phyloP scores from a whole-genome alignment of 2,888 invertebrate species.

The Yponomeuta plumbellus region DNA sequence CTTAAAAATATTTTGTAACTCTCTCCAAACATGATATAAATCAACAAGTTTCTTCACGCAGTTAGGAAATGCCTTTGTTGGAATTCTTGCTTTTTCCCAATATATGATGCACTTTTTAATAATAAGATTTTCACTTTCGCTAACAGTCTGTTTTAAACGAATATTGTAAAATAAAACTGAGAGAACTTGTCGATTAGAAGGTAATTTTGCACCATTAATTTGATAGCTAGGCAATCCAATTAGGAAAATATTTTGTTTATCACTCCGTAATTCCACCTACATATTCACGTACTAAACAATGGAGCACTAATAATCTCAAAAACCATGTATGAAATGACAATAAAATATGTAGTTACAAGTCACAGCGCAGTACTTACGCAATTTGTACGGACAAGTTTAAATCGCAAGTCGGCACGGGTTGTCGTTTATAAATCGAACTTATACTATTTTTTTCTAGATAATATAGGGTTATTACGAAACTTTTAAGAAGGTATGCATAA shows the following conservation, averaged over 20 bases:
- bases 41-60: slow-evolving; percentile 28
- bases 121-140: slow-evolving; percentile 26
- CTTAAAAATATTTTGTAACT: slow-evolving; percentile 31
- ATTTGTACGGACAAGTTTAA: slow-evolving; percentile 4
- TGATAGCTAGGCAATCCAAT: too few relatives aligned
- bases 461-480: neutral
- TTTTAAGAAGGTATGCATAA: slow-evolving; percentile 23
- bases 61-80: too few relatives aligned
- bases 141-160: slow-evolving; percentile 26
- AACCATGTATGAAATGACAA: slow-evolving; percentile 17
- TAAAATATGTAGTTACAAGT: neutral
- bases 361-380: neutral
- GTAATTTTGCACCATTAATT: too few relatives aligned
- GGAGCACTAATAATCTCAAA: slow-evolving; percentile 10
- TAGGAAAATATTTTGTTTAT: too few relatives aligned
- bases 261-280: slow-evolving; percentile 16
- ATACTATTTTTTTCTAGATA: neutral
- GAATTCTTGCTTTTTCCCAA: too few relatives aligned
- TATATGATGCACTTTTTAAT: slow-evolving; percentile 32
- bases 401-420: slow-evolving; percentile 9
- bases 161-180: too few relatives aligned
- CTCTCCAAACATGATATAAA: slow-evolving; percentile 36
- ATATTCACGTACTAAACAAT: slow-evolving; percentile 10
- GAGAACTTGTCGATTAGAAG: too few relatives aligned
- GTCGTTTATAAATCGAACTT: neutral